Base-by-base conservation (phyloP, 2,797 vertebrate species). In the Cuniculus paca region DNA sequence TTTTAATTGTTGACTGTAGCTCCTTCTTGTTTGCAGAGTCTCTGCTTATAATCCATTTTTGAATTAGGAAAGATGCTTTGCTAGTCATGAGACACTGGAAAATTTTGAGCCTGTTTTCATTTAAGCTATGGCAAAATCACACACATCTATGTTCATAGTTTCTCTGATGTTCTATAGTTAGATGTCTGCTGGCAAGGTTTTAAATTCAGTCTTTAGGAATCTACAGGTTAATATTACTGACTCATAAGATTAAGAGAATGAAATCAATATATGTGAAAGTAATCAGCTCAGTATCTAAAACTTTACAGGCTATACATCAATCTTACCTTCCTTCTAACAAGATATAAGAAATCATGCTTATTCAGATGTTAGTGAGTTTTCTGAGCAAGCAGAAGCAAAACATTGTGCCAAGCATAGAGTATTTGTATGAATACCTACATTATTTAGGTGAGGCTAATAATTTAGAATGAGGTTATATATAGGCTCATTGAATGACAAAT, bases 1-100 rank as follows among this genome's bases (percentile, higher is more conserved):
- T 93, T 92, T 60, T 86, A 91, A 79, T 91, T 94, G 31, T 70
- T 92, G 54, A 75, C 28, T 6, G 11, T 75, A 77, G 6, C 3
- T 11, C 2, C 6, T 2, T 83, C 12, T 92, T 94, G 60, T 83
- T 74, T 94, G 28, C 45, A 89, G 50, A 89, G 61, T 65, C 82
- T 82, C 36, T 94, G 61, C 61, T 86, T 89, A 56, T 79, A 93
- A 68, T 70, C 13, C 31, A 31, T 60, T 95, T 79, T 39, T 93
- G 19, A 89, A 16, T 52, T 16, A 91, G 20, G 10, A 36, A 93
- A 94, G 3, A n/a, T 87, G 17, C 11, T 83, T 77, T 96, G 84
- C 52, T 84, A 48, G 48, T 87, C 31, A 61, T 31, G 45, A 61
- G 5, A n/a, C 12, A n/a, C 34, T 63, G 75, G 75, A 87, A 83